These are phyloP conservation scores for Rosalia funebris DNA, from an alignment of 2,888 invertebrate genomes.

Conservation along the genomic window DNA sequence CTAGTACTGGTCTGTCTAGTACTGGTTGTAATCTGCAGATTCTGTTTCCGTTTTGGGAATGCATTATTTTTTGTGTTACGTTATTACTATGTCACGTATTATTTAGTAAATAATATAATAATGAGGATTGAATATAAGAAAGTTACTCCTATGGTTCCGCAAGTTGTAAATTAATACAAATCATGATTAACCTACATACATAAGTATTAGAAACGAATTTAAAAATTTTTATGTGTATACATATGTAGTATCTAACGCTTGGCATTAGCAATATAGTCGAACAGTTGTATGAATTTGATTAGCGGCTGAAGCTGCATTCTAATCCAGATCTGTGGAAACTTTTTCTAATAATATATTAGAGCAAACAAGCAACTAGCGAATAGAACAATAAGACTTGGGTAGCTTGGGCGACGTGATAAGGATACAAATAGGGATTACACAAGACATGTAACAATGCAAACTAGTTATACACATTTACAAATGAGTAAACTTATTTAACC, in stretches of 20 bases:
- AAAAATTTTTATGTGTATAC: too few relatives aligned
- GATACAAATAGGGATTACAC: conserved; percentile 46
- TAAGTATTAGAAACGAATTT: conserved; percentile 29
- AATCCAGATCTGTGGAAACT: conserved; percentile 36
- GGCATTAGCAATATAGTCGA: conserved; percentile 33
- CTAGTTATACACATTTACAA: conserved; percentile 57
- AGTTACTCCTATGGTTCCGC: too few relatives aligned
- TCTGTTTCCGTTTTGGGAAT: too few relatives aligned
- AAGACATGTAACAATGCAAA: conserved; percentile 52
- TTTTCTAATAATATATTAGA: conserved; percentile 43
- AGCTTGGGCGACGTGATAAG: conserved; percentile 44
- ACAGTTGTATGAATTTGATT: conserved; percentile 38
- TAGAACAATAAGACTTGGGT: conserved; percentile 39
- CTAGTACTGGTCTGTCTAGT: too few relatives aligned
- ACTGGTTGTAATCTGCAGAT: too few relatives aligned
- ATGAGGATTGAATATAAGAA: too few relatives aligned
- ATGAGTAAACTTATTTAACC: conserved; percentile 61
- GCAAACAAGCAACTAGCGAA: conserved; percentile 39
- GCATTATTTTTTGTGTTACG: too few relatives aligned
- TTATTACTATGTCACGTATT: too few relatives aligned
- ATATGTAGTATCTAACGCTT: conserved; percentile 23
- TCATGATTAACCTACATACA: conserved; percentile 29
- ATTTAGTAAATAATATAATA: too few relatives aligned
- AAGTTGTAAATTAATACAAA: too few relatives aligned
- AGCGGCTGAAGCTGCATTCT: conserved; percentile 30